Evolutionary conservation across 2,797 vertebrate genomes (phyloP).

Genomic region (Loris lydekkerianus): DNA sequence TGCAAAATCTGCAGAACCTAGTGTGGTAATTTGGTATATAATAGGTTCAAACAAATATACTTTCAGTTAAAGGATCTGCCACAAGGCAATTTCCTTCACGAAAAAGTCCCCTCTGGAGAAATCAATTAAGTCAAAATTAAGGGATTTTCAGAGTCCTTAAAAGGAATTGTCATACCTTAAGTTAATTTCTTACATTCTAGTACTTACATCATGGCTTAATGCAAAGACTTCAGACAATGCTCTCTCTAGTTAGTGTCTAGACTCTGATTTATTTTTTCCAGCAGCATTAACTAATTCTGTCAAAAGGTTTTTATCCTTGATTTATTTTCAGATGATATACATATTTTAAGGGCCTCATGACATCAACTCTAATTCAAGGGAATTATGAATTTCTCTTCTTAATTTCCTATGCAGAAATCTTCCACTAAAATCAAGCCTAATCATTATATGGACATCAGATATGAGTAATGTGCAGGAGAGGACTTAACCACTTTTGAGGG

Average conservation of each 20-base stretch:
- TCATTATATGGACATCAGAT: conserved; percentile 76
- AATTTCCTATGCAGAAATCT: conserved; percentile 82
- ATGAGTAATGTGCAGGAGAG: conserved; percentile 67
- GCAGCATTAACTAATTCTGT: conserved; percentile 81
- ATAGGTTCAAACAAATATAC: background rate
- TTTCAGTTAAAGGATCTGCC: background rate
- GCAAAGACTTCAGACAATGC: background rate
- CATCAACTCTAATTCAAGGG: conserved; percentile 82
- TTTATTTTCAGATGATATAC: conserved; percentile 80
- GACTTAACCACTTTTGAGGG: conserved; percentile 52
- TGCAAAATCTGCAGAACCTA: background rate
- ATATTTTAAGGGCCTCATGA: conserved; percentile 84
- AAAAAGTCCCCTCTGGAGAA: conserved; percentile 46
- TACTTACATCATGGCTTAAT: background rate
- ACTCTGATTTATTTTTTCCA: conserved; percentile 81
- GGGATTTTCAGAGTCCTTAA: conserved; percentile 54
- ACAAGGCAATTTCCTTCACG: background rate
- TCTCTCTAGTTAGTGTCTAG: conserved; percentile 54
- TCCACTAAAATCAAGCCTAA: conserved; percentile 78
- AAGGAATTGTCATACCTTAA: conserved; percentile 21
- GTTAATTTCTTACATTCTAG: conserved; percentile 49
- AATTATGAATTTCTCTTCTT: conserved; percentile 85
- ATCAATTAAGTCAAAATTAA: conserved; percentile 61
- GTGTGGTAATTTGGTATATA: background rate
- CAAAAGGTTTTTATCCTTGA: conserved; percentile 83